phyloP scores from a whole-genome alignment of 2,888 invertebrate species.

The Dilophus febrilis region DNA sequence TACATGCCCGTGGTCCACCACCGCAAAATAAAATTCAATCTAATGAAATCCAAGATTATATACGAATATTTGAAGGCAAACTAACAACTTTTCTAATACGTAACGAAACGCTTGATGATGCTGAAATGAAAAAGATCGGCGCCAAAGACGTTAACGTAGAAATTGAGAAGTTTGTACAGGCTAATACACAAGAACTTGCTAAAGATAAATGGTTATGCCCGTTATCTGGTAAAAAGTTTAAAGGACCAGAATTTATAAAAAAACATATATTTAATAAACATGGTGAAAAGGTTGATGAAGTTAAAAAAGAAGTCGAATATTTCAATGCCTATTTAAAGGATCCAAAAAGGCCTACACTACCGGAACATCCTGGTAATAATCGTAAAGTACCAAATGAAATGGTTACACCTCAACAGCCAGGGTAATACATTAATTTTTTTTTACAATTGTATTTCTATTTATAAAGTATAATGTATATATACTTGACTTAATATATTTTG shows the following conservation, averaged over 20 bases:
- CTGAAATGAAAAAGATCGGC: conserved; percentile 69
- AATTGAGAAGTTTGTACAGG: conserved; percentile 84
- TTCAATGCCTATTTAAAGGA: conserved; percentile 94
- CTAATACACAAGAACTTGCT: conserved; percentile 90
- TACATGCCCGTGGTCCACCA: conserved; percentile 85
- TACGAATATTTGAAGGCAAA: conserved; percentile 73
- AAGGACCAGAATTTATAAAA: conserved; percentile 93
- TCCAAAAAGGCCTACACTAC: conserved; percentile 83
- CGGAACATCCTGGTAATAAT: conserved; percentile 59
- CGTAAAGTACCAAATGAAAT: conserved; percentile 17
- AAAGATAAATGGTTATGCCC: conserved; percentile 99
- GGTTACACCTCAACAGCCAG: conserved; percentile 15
- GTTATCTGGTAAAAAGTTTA: conserved; percentile 96
- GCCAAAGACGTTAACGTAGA: conserved; percentile 46
- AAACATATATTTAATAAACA: conserved; percentile 99
- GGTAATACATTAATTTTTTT: background rate
- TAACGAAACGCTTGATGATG: conserved; percentile 48
- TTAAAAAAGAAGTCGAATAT: conserved; percentile 89
- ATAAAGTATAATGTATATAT: background rate
- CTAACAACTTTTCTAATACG: conserved; percentile 78
- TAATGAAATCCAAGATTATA: conserved; percentile 43
- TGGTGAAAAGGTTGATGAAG: conserved; percentile 90
- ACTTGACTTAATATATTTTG: background rate
- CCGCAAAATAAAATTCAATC: conserved; percentile 57
- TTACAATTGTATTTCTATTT: background rate